phyloP scores from a whole-genome alignment of 2,888 invertebrate genomes.

The Nebria brevicollis region DNA sequence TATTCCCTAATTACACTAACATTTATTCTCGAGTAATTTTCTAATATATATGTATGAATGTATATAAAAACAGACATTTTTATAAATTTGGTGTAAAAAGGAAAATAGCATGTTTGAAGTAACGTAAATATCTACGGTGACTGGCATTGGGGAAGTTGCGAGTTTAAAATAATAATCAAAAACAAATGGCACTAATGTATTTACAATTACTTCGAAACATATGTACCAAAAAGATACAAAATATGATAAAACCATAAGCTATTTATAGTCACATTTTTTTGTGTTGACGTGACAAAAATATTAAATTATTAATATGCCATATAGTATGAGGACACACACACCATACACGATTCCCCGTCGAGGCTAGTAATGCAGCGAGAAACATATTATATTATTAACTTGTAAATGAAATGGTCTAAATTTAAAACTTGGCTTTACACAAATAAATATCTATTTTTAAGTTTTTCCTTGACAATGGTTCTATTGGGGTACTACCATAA shows the following conservation, averaged over 20 bases:
- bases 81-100: no score
- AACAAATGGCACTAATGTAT: neutral
- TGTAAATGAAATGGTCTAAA: conserved; percentile 13
- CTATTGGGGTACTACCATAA: neutral
- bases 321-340: neutral
- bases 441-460: conserved; percentile 41
- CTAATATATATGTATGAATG: no score
- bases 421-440: conserved; percentile 31
- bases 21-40: no score
- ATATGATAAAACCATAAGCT: neutral
- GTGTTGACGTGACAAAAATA: neutral
- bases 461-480: conserved; percentile 37
- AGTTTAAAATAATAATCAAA: no score
- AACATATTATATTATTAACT: neutral
- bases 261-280: neutral
- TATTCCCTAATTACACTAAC: no score
- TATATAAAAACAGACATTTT: no score
- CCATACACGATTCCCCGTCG: neutral
- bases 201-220: neutral
- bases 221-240: neutral
- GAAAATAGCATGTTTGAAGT: no score
- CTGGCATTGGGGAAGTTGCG: no score
- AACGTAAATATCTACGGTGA: no score
- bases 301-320: neutral
- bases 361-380: neutral